Base-by-base conservation (phyloP, 2,113 vertebrate species). In the Uropsilus gracilis region DNA sequence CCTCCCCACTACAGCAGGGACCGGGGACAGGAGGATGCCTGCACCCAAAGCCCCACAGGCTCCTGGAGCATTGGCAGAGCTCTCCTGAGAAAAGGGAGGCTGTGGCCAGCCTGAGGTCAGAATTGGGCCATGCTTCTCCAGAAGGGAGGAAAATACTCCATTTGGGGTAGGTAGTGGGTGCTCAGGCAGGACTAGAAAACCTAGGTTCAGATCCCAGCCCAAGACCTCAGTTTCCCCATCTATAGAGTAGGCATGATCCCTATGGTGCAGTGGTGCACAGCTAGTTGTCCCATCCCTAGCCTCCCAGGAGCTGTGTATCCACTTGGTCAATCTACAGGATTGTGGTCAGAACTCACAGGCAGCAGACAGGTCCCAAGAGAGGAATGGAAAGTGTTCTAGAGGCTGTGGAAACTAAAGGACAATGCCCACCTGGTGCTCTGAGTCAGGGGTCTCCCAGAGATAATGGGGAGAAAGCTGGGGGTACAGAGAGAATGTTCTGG, bases 211-310 rank as follows among this genome's bases (percentile, higher is more conserved):
- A 28, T 26, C 57, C 80, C 6, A 68, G 28, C 14, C 63, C 75
- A 44, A 17, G 20, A 48, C 30, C 44, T 50, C 46, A 10, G 78
- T 32, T 64, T 84, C 16, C 50, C 37, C 8, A 14, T 4, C 7
- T 44, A 59, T 10, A 22, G 24, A 48, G 26, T 0, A 13, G 22
- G 42, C 0, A 5, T 1, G 12, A 24, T 22, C 28, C 16, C 59
- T 12, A 5, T 0, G 10, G 30, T 18, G 46, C 71, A 32, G 50
- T 1, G 30, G 1, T 1, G 7, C 13, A 34, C 63, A 66, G 12
- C 1, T 1, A 1, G 75, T 30, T 16, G 42, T 68, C 42, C 26
- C 18, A 30, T 8, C 42, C 37, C 37, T 17, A 20, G 44, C 76
- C 8, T 61, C 34, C 30, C 4, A 6, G 30, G 44, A 46, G n/a